Percentiles rank a stretch among this genome's conserved stretches.
Evolutionary conservation across 2,797 vertebrate species (phyloP).

Genomic region (Enteromius argenteus): DNA sequence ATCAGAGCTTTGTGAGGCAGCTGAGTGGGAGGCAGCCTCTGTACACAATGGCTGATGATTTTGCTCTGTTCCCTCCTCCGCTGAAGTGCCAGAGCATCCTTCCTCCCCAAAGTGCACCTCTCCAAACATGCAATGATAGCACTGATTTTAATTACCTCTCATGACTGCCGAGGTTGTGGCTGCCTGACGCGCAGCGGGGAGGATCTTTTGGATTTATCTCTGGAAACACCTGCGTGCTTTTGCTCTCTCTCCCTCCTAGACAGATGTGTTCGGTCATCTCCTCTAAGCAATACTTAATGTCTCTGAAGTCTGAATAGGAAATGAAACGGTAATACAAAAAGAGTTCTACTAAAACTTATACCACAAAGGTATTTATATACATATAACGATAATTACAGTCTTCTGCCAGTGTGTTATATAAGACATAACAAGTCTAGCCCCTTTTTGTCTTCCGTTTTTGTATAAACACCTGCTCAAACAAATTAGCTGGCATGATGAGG

Average conservation of each 20-base stretch:
- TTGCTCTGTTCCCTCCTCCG: constrained; percentile 50
- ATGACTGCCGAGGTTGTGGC: constrained; percentile 52
- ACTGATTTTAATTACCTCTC: constrained; percentile 61
- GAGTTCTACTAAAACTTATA: constrained; percentile 2
- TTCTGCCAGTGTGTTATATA: constrained; percentile 38
- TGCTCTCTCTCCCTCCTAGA: constrained; percentile 45
- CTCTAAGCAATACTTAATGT: constrained; percentile 42
- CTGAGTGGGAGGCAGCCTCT: constrained; percentile 47
- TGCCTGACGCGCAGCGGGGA: constrained; percentile 40
- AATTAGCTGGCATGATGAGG: constrained; percentile 23
- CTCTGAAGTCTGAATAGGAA: constrained; percentile 43
- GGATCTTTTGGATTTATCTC: constrained; percentile 58
- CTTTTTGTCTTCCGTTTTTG: not conserved
- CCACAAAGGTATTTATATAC: constrained; percentile 18
- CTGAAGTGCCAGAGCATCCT: constrained; percentile 54
- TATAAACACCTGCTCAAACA: constrained; percentile 47
- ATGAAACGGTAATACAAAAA: constrained; percentile 24
- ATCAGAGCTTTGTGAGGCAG: constrained; percentile 41
- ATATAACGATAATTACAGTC: constrained; percentile 33
- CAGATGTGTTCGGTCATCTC: constrained; percentile 51
- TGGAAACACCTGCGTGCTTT: constrained; percentile 58
- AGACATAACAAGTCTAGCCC: constrained; percentile 7
- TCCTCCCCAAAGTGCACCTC: constrained; percentile 55
- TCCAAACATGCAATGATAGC: constrained; percentile 59
- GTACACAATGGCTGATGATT: constrained; percentile 61